Conservation (phyloP, 2,888 invertebrate species). For the Imbricaverruca yamaguchii region DNA sequence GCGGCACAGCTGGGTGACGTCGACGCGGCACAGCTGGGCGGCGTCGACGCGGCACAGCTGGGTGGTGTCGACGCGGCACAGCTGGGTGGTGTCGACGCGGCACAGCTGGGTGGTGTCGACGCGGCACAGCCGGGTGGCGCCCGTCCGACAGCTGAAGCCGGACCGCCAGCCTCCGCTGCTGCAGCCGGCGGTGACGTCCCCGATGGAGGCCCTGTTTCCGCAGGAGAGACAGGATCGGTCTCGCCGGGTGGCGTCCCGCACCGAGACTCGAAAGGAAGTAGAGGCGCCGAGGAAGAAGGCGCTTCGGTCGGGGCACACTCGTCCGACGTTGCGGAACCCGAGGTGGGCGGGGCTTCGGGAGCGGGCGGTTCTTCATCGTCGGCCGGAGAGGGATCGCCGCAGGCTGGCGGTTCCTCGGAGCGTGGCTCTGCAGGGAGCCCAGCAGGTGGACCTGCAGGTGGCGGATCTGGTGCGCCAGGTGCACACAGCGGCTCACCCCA, state of each 20-base stretch:
- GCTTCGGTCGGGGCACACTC: not conserved
- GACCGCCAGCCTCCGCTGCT: no score
- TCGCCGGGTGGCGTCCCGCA: no score
- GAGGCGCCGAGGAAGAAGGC: not conserved
- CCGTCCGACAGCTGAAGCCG: not conserved
- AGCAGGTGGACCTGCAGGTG: no score
- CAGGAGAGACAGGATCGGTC: not conserved
- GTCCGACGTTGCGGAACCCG: not conserved
- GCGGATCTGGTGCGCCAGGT: no score
- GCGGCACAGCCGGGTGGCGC: no score
- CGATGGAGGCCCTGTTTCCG: not conserved
- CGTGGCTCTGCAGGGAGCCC: no score
- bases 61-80: not conserved
- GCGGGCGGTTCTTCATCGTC: not conserved
- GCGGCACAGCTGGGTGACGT: not conserved
- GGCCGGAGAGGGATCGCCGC: not conserved
- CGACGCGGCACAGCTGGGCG: not conserved
- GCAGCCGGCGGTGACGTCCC: no score
- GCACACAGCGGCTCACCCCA: no score
- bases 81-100: no score
- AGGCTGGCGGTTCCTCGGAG: no score
- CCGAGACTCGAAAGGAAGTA: not conserved
- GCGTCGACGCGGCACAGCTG: not conserved
- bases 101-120: no score
- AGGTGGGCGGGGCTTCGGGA: not conserved